Evolutionary conservation across 2,797 vertebrate species (phyloP).

Genomic region (Galago senegalensis): DNA sequence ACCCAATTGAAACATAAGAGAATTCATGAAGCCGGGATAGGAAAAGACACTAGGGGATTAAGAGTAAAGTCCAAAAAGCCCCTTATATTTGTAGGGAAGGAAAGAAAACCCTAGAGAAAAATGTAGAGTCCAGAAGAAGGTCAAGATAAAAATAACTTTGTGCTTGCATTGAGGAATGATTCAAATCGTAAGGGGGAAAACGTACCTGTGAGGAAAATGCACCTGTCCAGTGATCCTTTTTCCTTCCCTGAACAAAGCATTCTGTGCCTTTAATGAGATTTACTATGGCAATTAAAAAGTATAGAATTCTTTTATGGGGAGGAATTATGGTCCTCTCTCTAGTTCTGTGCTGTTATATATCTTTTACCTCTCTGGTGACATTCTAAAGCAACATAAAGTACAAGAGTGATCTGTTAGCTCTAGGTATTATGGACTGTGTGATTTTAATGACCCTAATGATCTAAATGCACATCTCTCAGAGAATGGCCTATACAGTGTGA

Average conservation of each 20-base stretch:
- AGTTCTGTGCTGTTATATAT: neutral
- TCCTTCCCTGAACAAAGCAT: conserved; percentile 37
- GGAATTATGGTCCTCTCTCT: conserved; percentile 49
- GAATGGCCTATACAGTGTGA: conserved; percentile 39
- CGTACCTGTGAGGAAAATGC: conserved; percentile 41
- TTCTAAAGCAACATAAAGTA: conserved; percentile 41
- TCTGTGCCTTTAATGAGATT: conserved; percentile 77
- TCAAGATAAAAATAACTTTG: conserved; percentile 65
- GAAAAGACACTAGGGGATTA: neutral
- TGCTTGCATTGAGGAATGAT: conserved; percentile 55
- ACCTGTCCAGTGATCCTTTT: conserved; percentile 7
- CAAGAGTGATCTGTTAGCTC: conserved; percentile 38
- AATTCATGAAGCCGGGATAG: neutral
- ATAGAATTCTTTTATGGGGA: conserved; percentile 61
- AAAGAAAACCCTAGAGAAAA: neutral
- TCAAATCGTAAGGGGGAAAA: conserved; percentile 37
- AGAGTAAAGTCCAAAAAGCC: neutral
- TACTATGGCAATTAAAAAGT: conserved; percentile 74
- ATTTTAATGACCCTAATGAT: conserved; percentile 77
- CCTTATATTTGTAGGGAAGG: neutral
- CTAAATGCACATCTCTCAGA: conserved; percentile 69
- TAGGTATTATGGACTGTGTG: conserved; percentile 4
- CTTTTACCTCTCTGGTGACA: conserved; percentile 40
- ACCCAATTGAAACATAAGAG: neutral
- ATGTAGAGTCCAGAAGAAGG: conserved; percentile 42